Evolutionary conservation across 1,140 invertebrate species (phyloP).

Genomic region (Aporrectodea caliginosa): DNA sequence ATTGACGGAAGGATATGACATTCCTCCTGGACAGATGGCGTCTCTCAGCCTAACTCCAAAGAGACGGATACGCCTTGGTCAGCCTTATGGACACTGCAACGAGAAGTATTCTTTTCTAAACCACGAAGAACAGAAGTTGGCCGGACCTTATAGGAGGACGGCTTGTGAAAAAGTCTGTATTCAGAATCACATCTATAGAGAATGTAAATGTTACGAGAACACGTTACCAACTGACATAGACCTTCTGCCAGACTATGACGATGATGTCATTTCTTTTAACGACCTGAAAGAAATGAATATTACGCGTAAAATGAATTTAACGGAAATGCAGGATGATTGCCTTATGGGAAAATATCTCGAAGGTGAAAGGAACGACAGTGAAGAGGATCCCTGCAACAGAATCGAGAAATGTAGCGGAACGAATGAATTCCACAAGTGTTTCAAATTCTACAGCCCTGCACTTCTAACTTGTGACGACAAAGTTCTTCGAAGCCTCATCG

Average conservation of each 20-base stretch:
- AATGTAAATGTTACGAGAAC: background rate
- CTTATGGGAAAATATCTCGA: background rate
- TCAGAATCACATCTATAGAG: background rate
- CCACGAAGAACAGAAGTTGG: background rate
- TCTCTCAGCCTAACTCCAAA: background rate
- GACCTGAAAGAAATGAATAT: background rate
- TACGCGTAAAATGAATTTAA: too few species aligned
- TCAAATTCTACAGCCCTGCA: background rate
- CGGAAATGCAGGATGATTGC: background rate
- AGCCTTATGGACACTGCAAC: slow-evolving; percentile 9
- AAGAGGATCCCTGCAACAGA: background rate
- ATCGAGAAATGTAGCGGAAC: background rate
- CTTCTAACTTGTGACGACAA: background rate
- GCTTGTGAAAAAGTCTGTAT: background rate
- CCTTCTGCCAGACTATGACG: background rate
- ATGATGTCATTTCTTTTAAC: background rate
- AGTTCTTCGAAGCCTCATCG: background rate
- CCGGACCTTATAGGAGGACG: background rate
- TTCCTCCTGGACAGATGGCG: background rate
- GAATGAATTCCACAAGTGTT: background rate
- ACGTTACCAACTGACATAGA: background rate
- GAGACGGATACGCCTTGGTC: background rate
- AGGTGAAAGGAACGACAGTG: background rate
- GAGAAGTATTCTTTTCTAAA: background rate
- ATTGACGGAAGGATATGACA: slow-evolving; percentile 1